Base-by-base conservation (phyloP, 2,797 vertebrate genomes). In the Sebastes diploproa region DNA sequence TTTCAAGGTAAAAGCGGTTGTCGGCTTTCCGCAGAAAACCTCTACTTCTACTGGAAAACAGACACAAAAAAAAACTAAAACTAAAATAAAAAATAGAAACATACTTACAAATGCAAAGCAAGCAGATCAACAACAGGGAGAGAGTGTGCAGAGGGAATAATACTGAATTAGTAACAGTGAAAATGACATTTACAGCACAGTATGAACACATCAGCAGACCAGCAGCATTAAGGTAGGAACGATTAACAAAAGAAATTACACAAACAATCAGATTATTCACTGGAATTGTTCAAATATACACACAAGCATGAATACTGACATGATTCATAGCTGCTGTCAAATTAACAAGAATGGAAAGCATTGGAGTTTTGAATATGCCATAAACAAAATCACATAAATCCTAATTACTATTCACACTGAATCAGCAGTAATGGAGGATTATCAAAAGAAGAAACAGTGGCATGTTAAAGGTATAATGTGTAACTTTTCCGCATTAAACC, bases 21-120 rank as follows among this genome's bases (percentile, higher is more conserved):
- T 38, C 5, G 61, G 75, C 81, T 88, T 86, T 87, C 68, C 1
- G 73, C 46, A 81, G 89, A 77, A 87, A 90, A 84, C 67, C 81
- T 88, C 91, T 93, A 91, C 82, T 55, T 91, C 86, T 92, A 92
- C 82, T 25, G 72, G 63, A 77, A 66, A 82, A 79, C 36, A 32
- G 50, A 71, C 50, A 16, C 58, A 69, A 65, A 20, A 58, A 62
- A 36, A 63, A 4, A 81, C 56, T 76, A 75, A 30, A 84, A 79
- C 14, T 76, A 72, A 67, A 70, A 89, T 78, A 66, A 87, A 87
- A 80, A 88, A 46, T 73, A 82, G 82, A 93, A 86, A 89, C 64
- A 95, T 96, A 96, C 96, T 96, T 96, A 96, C 91, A 95, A 95
- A 95, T 65, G 93, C 70, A 96, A 95, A 94, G 86, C 89, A 94